Base-by-base conservation (phyloP, 2,888 invertebrate genomes). In the Amiota communis region DNA sequence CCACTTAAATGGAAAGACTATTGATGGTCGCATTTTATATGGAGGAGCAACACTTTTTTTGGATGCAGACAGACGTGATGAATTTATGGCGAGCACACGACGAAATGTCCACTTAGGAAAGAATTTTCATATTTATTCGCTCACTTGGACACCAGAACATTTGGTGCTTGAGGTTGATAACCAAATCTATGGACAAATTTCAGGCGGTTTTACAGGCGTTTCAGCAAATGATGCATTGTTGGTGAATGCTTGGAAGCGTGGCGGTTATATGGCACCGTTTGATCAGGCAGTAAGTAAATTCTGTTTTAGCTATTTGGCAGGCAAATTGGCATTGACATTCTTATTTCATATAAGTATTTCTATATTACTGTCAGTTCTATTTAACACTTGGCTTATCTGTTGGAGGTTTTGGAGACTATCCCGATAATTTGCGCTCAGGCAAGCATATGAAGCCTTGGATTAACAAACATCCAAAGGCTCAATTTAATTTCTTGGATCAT, bases 361-460 rank as follows among this genome's bases (percentile, higher is more conserved):
- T 9, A n/a, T n/a, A 15, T 46, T 1, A 2, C 6, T 76, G 87
- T 57, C 88, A 96, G 95, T 96, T 95, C 91, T 94, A 94, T 89
- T 88, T 96, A 36, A 91, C 93, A 0, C 82, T 96, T 70, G 96
- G 95, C 0, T 89, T 96, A 0, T 94, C 95, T 59, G 95, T 94
- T 49, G 96, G 96, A 0, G 96, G 96, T 0, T 88, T 92, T 4
- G 91, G 92, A 61, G 93, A 93, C 82, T 96, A 95, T 87, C 91
- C 93, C 0, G 95, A 96, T 20, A 63, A 73, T 12, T 72, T 81
- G 67, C 51, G 76, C 1, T 79, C 75, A 4, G 70, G 75, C 1
- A 64, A n/a, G 13, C 74, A 74, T 20, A 61, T 74, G 15, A 96
- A 96, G 86, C 96, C 96, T 0, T 97, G 96, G 96, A 89, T 76